Conservation (phyloP, 1,140 invertebrate species). For the Platyura marginata region DNA sequence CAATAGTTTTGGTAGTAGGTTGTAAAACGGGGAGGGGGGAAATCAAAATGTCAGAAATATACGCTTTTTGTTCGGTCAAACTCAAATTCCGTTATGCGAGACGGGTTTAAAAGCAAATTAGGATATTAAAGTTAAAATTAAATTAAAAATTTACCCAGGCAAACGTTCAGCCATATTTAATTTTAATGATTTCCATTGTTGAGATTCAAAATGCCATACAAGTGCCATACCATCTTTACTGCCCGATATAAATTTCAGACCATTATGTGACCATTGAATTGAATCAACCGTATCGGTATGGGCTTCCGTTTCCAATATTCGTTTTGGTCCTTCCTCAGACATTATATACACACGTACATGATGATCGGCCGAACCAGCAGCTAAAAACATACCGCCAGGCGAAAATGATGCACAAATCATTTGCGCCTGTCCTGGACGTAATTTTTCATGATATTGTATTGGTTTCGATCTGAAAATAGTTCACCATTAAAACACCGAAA, state of each 20-base stretch:
- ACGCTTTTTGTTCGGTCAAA: too few species aligned
- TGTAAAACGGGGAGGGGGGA: too few species aligned
- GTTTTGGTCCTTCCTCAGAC: conserved; percentile 45
- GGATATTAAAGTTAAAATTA: too few species aligned
- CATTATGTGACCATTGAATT: conserved; percentile 81
- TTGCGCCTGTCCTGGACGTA: conserved; percentile 82
- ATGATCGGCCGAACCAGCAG: conserved; percentile 86
- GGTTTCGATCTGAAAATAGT: conserved; percentile 57
- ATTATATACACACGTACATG: conserved; percentile 82
- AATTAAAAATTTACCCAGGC: conserved; percentile 40
- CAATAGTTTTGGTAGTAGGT: too few species aligned
- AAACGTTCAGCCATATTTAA: conserved; percentile 55
- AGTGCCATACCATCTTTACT: conserved; percentile 92
- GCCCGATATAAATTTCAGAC: conserved; percentile 78
- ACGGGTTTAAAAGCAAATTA: too few species aligned
- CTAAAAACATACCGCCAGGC: conserved; percentile 81
- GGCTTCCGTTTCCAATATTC: conserved; percentile 58
- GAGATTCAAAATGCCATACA: conserved; percentile 81
- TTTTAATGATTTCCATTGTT: conserved; percentile 67
- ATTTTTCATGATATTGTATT: conserved; percentile 81
- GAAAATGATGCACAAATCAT: conserved; percentile 94
- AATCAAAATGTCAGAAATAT: too few species aligned
- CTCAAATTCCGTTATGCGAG: too few species aligned
- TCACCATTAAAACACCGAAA: too few species aligned
- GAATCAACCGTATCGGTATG: conserved; percentile 91